Conservation (phyloP, 2,888 invertebrate genomes). For the Biston betularia region DNA sequence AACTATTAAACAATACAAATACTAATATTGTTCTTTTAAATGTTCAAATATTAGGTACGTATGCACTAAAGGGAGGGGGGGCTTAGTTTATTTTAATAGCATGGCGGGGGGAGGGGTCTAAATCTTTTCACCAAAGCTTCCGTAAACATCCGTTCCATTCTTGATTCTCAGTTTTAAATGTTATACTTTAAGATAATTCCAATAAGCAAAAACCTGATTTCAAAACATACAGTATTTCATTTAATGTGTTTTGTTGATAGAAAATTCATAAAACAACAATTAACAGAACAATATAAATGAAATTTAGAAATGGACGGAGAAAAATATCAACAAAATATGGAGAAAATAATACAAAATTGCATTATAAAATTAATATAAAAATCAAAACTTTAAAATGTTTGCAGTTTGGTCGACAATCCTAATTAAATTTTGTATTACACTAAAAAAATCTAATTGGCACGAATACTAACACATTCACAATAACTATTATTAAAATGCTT, state of each 20-base stretch:
- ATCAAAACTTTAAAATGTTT: neutral
- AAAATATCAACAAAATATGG: neutral
- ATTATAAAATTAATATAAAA: neutral
- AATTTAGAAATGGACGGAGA: constrained; percentile 20
- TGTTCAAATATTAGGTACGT: no score
- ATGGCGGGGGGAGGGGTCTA: no score
- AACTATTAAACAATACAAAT: no score
- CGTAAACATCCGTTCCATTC: no score
- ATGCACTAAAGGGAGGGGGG: no score
- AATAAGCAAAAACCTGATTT: no score
- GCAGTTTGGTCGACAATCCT: constrained; percentile 27
- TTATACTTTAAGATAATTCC: no score
- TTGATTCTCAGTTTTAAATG: neutral
- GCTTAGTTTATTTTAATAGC: no score
- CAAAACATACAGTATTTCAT: no score
- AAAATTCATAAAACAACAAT: neutral
- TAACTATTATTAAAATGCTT: constrained; percentile 8
- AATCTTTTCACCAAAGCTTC: no score
- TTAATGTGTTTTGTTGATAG: neutral
- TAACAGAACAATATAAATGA: neutral
- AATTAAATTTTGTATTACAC: constrained; percentile 1
- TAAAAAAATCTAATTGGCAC: constrained; percentile 27
- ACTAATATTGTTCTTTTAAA: no score
- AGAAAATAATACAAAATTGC: neutral
- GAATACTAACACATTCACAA: constrained; percentile 14